Base-by-base conservation (phyloP, 2,888 invertebrate species). In the Acleris sparsana region DNA sequence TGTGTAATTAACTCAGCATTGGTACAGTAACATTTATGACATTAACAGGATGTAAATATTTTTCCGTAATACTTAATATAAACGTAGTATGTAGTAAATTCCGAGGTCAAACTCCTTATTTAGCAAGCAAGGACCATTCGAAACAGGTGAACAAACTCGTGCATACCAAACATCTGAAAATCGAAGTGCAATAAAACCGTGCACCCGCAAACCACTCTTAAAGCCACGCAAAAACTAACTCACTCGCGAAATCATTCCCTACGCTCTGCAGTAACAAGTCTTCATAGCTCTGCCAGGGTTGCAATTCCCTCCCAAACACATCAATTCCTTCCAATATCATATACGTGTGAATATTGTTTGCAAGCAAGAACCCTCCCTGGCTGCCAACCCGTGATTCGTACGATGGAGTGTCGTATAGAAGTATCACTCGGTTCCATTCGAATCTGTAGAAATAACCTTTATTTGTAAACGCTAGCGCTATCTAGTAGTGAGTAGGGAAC, bases 381-480 rank as follows among this genome's bases (percentile, higher is more conserved):
- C 90, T 88, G 0, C 97, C 97, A 7, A 94, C 95, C 0, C 94
- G 90, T 73, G 94, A 93, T 52, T 90, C 86, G 75, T 95, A 95
- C 0, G 96, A 96, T 68, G 95, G 93, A 13, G 95, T 94, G 73
- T 97, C 96, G 85, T 97, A 97, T 71, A 98, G 88, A 65, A 97
- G 88, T 52, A 95, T 94, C 1, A 95, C 91, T 73, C 95, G 95
- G 7, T 88, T 90, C 97, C 97, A 97, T 46, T 93, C 88, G 83
- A 95, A 95, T 78, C 97, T 97, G 87, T 73, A 78, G 76, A 73
- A 67, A 69, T 49, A 57, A 43, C 18, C 18, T 9, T 29, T 68
- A 70, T 73, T 66, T 70, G 71, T 60, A 68, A 56, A 56, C 55
- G 25, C 70, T 71, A 77, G 71, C 73, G 80, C 74, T 82, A 84